phyloP scores from a whole-genome alignment of 2,888 invertebrate genomes.

The Yponomeuta sedellus region DNA sequence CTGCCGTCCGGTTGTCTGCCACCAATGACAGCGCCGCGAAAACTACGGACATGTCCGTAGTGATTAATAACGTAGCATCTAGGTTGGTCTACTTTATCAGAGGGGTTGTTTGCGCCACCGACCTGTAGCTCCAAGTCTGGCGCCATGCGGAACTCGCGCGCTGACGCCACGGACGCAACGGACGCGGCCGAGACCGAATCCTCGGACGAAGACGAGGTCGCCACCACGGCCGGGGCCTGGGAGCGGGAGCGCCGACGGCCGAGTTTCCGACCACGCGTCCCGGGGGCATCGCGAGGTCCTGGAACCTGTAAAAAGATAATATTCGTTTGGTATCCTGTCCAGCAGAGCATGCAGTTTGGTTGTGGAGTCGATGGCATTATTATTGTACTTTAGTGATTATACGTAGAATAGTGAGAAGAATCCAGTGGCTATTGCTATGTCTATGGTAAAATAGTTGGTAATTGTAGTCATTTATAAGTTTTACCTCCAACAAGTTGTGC shows the following conservation, averaged over 20 bases:
- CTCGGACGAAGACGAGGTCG: slow-evolving; percentile 59
- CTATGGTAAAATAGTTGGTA: background rate
- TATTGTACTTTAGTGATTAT: too few relatives aligned
- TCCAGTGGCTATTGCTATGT: background rate
- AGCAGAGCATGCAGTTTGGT: too few relatives aligned
- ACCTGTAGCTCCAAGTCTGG: slow-evolving; percentile 68
- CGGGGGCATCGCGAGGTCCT: slow-evolving; percentile 41
- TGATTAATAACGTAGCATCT: too few relatives aligned
- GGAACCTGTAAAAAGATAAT: slow-evolving; percentile 43
- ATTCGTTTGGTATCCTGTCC: too few relatives aligned
- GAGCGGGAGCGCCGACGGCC: slow-evolving; percentile 61
- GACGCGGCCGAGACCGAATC: slow-evolving; percentile 63
- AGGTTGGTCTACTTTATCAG: too few relatives aligned
- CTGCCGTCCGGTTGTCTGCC: too few relatives aligned
- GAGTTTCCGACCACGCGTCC: slow-evolving; percentile 46
- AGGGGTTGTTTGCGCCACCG: background rate
- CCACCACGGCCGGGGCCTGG: slow-evolving; percentile 59
- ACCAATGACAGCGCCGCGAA: too few relatives aligned
- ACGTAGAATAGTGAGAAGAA: too few relatives aligned
- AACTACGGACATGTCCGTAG: too few relatives aligned
- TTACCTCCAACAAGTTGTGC: slow-evolving; percentile 79
- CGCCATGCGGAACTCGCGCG: slow-evolving; percentile 49
- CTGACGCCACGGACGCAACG: slow-evolving; percentile 63
- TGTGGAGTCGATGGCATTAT: too few relatives aligned
- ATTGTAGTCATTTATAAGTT: slow-evolving; percentile 13